phyloP scores from a whole-genome alignment of 2,797 vertebrate genomes.

The Phrynocephalus vlangalii region DNA sequence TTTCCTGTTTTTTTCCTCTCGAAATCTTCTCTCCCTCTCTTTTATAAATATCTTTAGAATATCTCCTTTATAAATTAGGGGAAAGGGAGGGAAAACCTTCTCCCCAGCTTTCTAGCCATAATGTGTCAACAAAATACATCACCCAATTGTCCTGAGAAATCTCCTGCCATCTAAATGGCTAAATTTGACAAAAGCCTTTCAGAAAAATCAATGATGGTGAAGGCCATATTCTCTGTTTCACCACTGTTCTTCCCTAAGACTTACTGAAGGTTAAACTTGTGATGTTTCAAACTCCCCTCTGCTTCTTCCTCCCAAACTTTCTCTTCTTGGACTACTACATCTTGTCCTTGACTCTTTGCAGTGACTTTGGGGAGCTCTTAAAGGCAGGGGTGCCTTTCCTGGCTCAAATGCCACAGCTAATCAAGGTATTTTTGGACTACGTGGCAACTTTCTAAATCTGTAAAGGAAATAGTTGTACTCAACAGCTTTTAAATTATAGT shows the following conservation, averaged over 20 bases:
- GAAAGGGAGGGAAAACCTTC: not conserved
- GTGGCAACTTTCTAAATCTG: conserved; percentile 58
- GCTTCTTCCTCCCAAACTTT: not conserved
- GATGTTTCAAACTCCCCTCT: not conserved
- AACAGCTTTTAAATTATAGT: conserved; percentile 71
- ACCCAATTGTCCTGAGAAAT: conserved; percentile 35
- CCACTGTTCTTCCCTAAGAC: not conserved
- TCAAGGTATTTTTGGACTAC: conserved; percentile 60
- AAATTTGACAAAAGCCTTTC: conserved; percentile 41
- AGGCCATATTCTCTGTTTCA: conserved; percentile 21
- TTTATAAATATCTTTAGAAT: conserved; percentile 13
- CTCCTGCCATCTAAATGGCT: not conserved
- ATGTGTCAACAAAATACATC: not conserved
- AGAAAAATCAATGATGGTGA: conserved; percentile 22
- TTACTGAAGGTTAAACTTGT: conserved; percentile 42
- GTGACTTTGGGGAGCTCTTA: conserved; percentile 54
- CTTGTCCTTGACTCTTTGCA: conserved; percentile 39
- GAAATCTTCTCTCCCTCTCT: not conserved
- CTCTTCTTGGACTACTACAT: not conserved
- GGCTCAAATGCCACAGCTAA: conserved; percentile 64
- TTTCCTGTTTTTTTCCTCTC: no score
- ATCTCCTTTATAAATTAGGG: conserved; percentile 30
- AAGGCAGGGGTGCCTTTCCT: conserved; percentile 62
- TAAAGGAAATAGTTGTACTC: conserved; percentile 59
- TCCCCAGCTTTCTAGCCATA: conserved; percentile 27